phyloP scores from a whole-genome alignment of 2,113 vertebrate genomes.

The Semnopithecus entellus region DNA sequence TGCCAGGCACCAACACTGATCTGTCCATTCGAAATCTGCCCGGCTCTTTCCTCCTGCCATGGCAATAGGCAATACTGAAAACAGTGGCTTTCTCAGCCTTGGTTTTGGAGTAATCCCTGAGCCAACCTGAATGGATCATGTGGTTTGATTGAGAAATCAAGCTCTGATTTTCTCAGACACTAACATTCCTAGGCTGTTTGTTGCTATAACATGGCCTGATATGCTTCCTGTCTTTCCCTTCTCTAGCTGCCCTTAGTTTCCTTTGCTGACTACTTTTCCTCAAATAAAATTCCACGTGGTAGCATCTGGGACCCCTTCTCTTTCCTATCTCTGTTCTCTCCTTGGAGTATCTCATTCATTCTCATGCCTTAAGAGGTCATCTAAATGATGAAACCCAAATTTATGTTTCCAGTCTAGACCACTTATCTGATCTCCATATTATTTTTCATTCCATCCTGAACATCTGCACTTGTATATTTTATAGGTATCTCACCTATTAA shows the following conservation, averaged over 20 bases:
- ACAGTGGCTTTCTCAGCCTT: background rate
- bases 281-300: background rate
- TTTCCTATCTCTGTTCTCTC: background rate
- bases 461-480: background rate
- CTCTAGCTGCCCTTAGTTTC: background rate
- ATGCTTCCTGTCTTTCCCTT: background rate
- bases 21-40: rapidly evolving
- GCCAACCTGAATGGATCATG: background rate
- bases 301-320: background rate
- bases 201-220: rapidly evolving
- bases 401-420: too few species aligned
- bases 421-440: background rate
- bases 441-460: background rate
- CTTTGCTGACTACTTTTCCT: background rate
- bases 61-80: background rate
- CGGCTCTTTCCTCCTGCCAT: background rate
- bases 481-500: background rate
- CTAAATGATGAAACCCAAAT: background rate
- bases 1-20: background rate
- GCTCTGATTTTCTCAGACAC: too few species aligned
- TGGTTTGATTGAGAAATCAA: background rate
- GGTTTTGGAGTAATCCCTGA: background rate
- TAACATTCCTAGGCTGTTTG: background rate
- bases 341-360: too few species aligned
- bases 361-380: background rate